Percentiles rank a stretch among this genome's conserved stretches.
These are phyloP conservation scores for Drosophila tsacasi DNA, from an alignment of 1,140 invertebrate species.

Conservation along the genomic window DNA sequence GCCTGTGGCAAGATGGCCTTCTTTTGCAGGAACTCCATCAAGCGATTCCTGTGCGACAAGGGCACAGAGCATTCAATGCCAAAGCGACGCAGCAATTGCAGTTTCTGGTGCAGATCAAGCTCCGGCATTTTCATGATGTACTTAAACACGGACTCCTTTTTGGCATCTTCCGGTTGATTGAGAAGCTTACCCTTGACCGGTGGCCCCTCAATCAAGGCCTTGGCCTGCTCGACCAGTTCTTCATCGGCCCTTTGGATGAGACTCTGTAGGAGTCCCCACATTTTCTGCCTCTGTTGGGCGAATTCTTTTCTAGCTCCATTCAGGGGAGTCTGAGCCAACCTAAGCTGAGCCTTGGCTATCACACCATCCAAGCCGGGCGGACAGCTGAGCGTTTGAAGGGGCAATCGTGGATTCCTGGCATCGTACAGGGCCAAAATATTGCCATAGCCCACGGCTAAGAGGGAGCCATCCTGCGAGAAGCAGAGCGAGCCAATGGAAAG, in stretches of 20 bases:
- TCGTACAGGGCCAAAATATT: conserved; percentile 90
- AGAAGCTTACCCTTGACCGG: conserved; percentile 12
- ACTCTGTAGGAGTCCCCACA: conserved; percentile 57
- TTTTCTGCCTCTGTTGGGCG: conserved; percentile 60
- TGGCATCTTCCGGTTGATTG: conserved; percentile 10
- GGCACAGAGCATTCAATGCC: conserved; percentile 60
- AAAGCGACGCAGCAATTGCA: conserved; percentile 74
- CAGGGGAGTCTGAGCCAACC: conserved; percentile 47
- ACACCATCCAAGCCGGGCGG: conserved; percentile 69
- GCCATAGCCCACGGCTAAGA: conserved; percentile 90
- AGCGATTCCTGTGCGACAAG: conserved; percentile 17
- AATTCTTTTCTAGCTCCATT: conserved; percentile 62
- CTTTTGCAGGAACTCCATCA: conserved; percentile 38
- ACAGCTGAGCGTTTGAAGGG: conserved; percentile 86
- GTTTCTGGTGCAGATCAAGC: conserved; percentile 73
- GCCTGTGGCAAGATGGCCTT: conserved; percentile 15
- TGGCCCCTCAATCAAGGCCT: conserved; percentile 46
- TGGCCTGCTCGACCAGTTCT: conserved; percentile 63
- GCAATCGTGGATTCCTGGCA: conserved; percentile 85
- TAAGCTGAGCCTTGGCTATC: conserved; percentile 66
- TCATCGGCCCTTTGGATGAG: conserved; percentile 67
- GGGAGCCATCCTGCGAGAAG: conserved; percentile 92
- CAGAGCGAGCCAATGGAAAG: conserved; percentile 86
- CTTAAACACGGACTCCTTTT: conserved; percentile 55
- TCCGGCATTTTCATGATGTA: conserved; percentile 78